These are phyloP conservation scores for Drosophila ustulata DNA, from an alignment of 2,888 invertebrate species.

Conservation along the genomic window DNA sequence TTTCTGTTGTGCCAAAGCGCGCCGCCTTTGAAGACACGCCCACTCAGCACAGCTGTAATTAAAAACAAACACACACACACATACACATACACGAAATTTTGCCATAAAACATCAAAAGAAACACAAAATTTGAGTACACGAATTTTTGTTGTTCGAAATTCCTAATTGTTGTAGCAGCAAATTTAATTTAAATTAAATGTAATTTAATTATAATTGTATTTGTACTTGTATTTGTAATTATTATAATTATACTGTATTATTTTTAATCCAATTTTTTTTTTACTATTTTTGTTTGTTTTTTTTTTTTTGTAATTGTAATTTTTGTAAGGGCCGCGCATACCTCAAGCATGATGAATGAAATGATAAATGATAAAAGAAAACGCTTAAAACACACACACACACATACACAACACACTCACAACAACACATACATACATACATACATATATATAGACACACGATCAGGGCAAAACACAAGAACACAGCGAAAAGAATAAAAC, in stretches of 20 bases:
- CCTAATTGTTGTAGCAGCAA: conserved; percentile 77
- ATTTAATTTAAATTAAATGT: conserved; percentile 62
- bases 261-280: conserved; percentile 41
- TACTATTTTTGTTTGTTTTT: conserved; percentile 34
- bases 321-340: conserved; percentile 51
- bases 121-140: conserved; percentile 6
- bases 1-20: conserved; percentile 38
- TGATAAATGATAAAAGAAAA: conserved; percentile 35
- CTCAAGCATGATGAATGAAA: conserved; percentile 34
- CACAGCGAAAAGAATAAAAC: not conserved
- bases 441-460: conserved; percentile 8
- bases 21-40: conserved; percentile 63
- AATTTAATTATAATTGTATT: conserved; percentile 29
- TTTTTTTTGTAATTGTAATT: conserved; percentile 21
- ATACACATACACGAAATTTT: conserved; percentile 19
- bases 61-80: conserved; percentile 11
- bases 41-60: conserved; percentile 59
- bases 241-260: conserved; percentile 23
- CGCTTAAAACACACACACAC: conserved; percentile 44
- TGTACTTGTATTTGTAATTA: conserved; percentile 36
- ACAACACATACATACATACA: conserved; percentile 7
- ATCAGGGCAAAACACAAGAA: conserved; percentile 24
- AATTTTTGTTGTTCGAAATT: conserved; percentile 52
- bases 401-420: conserved; percentile 15
- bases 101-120: conserved; percentile 44